Evolutionary conservation across 2,113 vertebrate species (phyloP), one percentile per base, ranked within the genome.

Genomic region (Daboia siamensis): DNA sequence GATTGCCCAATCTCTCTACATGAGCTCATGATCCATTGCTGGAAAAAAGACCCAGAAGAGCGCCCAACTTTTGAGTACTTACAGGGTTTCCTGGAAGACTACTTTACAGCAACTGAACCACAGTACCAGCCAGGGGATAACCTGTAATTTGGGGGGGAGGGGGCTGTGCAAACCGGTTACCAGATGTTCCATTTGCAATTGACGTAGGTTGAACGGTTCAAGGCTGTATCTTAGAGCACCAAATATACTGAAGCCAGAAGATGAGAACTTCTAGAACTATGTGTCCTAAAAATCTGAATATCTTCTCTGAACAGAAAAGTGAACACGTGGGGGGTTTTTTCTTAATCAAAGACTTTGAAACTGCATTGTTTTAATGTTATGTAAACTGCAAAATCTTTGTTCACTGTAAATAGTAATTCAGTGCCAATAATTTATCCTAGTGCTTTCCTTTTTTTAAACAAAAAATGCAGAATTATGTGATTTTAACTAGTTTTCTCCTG

Each of bases 71-170:
- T 99, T 1, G 99, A 99, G 94, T 99, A 99, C 96, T 98, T 99
- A 95, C 99, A 99, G 97, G 98, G 98, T 97, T 99, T 99, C 97
- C 98, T 99, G 96, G 99, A 99, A 98, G 99, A 99, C 98, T 99
- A 99, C 98, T 99, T 99, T 97, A 99, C 99, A 9, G 99, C 99
- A 93, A 99, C 99, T 54, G 99, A 99, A 97, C 99, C 99, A 96
- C 99, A 99, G 97, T 99, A 99, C 96, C 99, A 99, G 96, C 99
- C 99, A 0, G 99, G 99, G 0, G 99, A 99, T 96, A 99, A 99
- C 98, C 98, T 99, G 97, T 99, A 98, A 98, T 96, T 91, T 87
- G 92, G 12, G 86, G 59, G 93, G 86, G 61, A 39, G 61, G 48
- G 48, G 6, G 90, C 93, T 93, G 87, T 95, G 93, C 95, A 95